These are phyloP conservation scores for Zenarchopterus dispar DNA, from an alignment of 2,797 vertebrate genomes.

Conservation along the genomic window DNA sequence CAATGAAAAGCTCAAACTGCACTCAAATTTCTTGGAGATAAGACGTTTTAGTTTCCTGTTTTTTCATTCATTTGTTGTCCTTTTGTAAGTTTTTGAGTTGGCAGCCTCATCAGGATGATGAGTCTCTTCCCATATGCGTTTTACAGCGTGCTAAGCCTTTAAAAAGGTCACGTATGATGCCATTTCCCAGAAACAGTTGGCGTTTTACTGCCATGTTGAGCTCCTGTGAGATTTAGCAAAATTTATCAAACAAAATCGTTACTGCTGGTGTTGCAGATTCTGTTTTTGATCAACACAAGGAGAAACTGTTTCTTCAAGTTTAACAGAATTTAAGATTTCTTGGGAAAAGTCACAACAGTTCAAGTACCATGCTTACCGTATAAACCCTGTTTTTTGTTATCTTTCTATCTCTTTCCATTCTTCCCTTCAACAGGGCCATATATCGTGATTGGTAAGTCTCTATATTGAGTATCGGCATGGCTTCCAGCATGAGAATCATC, in stretches of 20 bases:
- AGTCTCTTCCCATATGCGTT: slow-evolving; percentile 1
- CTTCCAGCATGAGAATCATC: slow-evolving; percentile 74
- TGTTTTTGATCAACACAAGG: background rate
- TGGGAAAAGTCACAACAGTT: background rate
- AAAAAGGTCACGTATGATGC: slow-evolving; percentile 22
- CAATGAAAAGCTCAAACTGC: slow-evolving; percentile 1
- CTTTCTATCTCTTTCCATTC: slow-evolving; percentile 63
- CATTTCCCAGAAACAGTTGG: background rate
- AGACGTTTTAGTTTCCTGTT: background rate
- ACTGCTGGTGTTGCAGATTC: background rate
- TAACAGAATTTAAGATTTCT: background rate
- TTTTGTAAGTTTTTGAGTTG: slow-evolving; percentile 4
- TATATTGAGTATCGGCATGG: slow-evolving; percentile 49
- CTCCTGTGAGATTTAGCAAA: slow-evolving; percentile 27
- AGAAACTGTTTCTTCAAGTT: background rate
- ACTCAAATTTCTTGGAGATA: background rate
- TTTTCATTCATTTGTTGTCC: background rate
- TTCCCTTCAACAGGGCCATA: slow-evolving; percentile 77
- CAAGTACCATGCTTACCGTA: slow-evolving; percentile 11
- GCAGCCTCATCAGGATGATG: background rate
- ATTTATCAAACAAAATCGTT: slow-evolving; percentile 36
- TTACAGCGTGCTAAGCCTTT: background rate
- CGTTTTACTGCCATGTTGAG: slow-evolving; percentile 31
- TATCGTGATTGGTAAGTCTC: slow-evolving; percentile 85
- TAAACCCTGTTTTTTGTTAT: slow-evolving; percentile 62